Evolutionary conservation across 2,888 invertebrate genomes (phyloP), one percentile per base, ranked within the genome.

Genomic region (Rhamphomyia laevipes): DNA sequence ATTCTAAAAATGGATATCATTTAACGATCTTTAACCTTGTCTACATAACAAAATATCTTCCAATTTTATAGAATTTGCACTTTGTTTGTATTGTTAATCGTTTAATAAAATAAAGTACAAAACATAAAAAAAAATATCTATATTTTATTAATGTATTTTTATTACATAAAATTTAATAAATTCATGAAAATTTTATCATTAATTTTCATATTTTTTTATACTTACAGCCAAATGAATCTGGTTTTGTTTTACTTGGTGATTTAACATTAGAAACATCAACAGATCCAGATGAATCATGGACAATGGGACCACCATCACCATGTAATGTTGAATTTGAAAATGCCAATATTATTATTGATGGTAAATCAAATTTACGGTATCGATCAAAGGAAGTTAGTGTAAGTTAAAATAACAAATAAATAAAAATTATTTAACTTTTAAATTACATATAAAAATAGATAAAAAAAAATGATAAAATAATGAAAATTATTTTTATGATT

Each of bases 291-390:
- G 74, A 76, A 64, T 77, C 77, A 71, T 63, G 68, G 69, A 56
- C 75, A 67, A 56, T 68, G 74, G 80, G 78, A 54, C 82, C 82
- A 56, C 86, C 87, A 38, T 84, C 86, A 61, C 88, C 88, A 33
- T 86, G 87, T 73, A 79, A 82, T 72, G 84, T 90, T 61, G 78
- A 80, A 59, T 90, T 91, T 73, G 77, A 83, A 68, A 90, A 90
- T 73, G 89, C 86, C 72, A 89, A 90, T 73, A 78, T 91, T 67
- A 81, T 91, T 71, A 91, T 91, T 74, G 88, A 89, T 74, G 91
- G 91, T 52, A 82, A 81, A 70, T 89, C 89, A 66, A 88, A 84
- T 73, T 79, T 91, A 66, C 81, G 80, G 59, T 76, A 74, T 63
- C 74, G 77, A 62, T 51, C 64, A 59, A 68, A 66, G 67, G 68